Percentiles rank a stretch among this genome's conserved stretches.
These are phyloP conservation scores for Diorhabda carinulata DNA, from an alignment of 1,140 invertebrate species.

Conservation along the genomic window DNA sequence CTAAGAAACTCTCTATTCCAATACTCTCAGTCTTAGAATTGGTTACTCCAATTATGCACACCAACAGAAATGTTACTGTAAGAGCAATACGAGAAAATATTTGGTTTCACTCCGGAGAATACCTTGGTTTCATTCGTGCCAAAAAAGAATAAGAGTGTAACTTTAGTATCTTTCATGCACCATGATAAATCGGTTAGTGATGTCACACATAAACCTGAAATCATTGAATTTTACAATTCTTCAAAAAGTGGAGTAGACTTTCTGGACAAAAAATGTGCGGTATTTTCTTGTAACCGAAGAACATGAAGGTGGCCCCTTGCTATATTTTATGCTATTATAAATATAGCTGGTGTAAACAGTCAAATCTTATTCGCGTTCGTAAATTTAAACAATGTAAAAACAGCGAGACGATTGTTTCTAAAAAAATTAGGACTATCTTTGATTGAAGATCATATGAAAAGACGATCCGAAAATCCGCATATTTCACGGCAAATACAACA, in stretches of 20 bases:
- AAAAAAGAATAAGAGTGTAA: slow-evolving; percentile 10
- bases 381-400: neutral
- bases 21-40: slow-evolving; percentile 20
- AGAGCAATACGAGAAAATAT: neutral
- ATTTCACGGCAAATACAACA: too few species aligned
- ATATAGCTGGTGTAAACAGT: neutral
- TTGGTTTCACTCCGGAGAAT: slow-evolving; percentile 17
- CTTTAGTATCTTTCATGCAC: slow-evolving; percentile 13
- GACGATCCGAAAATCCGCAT: too few species aligned
- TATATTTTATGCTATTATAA: slow-evolving; percentile 6
- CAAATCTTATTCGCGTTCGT: neutral
- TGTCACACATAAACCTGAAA: slow-evolving; percentile 6
- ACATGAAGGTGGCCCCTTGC: slow-evolving; percentile 5
- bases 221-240: slow-evolving; percentile 13
- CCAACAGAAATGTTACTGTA: slow-evolving; percentile 16
- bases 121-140: slow-evolving; percentile 18
- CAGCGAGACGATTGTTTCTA: neutral
- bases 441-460: neutral
- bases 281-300: neutral
- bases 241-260: slow-evolving; percentile 4
- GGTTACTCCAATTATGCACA: slow-evolving; percentile 13
- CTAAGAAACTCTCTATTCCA: slow-evolving; percentile 18
- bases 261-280: slow-evolving; percentile 9
- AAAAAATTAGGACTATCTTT: neutral
- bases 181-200: slow-evolving; percentile 11